Evolutionary conservation across 1,140 invertebrate genomes (phyloP).

Genomic region (Charaxes varanes): DNA sequence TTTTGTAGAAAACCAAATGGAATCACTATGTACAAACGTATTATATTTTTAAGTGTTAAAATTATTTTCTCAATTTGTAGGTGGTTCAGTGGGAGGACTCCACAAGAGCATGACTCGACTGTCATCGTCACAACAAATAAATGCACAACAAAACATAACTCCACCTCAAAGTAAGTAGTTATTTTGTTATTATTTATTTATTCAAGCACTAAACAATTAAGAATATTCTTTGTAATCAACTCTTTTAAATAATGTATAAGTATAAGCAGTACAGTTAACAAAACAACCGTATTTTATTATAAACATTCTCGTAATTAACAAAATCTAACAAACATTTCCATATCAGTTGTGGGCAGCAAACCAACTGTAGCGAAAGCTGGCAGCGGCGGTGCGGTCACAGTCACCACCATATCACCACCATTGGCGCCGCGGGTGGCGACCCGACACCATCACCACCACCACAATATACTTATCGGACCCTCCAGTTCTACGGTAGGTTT

Average conservation of each 20-base stretch:
- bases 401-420: slow-evolving; percentile 19
- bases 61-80: slow-evolving; percentile 30
- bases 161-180: slow-evolving; percentile 15
- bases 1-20: too few species aligned
- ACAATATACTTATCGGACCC: slow-evolving; percentile 47
- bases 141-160: slow-evolving; percentile 40
- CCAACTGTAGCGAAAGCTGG: slow-evolving; percentile 17
- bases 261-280: too few species aligned
- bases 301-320: too few species aligned
- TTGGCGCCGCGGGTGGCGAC: slow-evolving; percentile 17
- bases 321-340: too few species aligned
- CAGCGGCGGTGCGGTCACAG: slow-evolving; percentile 23
- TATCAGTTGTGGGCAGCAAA: slow-evolving; percentile 18
- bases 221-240: too few species aligned
- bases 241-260: too few species aligned
- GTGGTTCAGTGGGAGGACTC: slow-evolving; percentile 83
- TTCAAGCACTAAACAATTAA: too few species aligned
- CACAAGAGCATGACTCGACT: slow-evolving; percentile 89
- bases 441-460: slow-evolving; percentile 42
- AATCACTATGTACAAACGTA: not conserved
- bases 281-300: too few species aligned
- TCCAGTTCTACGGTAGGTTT: slow-evolving; percentile 20
- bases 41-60: slow-evolving; percentile 4
- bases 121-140: slow-evolving; percentile 82
- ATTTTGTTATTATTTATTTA: too few species aligned